Conservation (phyloP, 2,888 invertebrate genomes). For the Apamea monoglypha region DNA sequence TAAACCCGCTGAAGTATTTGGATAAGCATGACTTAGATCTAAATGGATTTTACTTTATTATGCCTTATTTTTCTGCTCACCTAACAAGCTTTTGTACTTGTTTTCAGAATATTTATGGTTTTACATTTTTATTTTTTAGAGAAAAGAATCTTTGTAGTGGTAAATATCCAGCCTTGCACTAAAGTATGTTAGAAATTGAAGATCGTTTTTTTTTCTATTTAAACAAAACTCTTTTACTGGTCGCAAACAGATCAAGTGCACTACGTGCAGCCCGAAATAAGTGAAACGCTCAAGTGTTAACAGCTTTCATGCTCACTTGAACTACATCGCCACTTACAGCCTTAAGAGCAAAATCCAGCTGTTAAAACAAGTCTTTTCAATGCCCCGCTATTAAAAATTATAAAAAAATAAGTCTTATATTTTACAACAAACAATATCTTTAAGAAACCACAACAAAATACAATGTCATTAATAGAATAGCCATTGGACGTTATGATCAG, state of each 20-base stretch:
- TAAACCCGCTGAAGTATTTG: slow-evolving; percentile 49
- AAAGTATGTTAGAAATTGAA: slow-evolving; percentile 23
- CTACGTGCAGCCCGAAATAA: slow-evolving; percentile 31
- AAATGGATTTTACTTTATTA: slow-evolving; percentile 52
- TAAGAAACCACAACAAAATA: slow-evolving; percentile 51
- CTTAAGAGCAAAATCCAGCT: slow-evolving; percentile 46
- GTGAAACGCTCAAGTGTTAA: slow-evolving; percentile 56
- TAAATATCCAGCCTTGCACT: neutral
- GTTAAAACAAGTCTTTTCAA: slow-evolving; percentile 7
- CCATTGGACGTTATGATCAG: slow-evolving; percentile 51
- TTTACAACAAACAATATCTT: slow-evolving; percentile 33
- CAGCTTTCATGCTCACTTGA: slow-evolving; percentile 51
- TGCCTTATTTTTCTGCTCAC: slow-evolving; percentile 32
- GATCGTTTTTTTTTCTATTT: slow-evolving; percentile 37
- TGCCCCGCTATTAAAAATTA: neutral
- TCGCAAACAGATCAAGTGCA: slow-evolving; percentile 46
- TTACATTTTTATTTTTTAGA: neutral
- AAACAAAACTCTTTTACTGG: slow-evolving; percentile 41
- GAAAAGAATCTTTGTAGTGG: neutral
- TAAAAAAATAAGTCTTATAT: slow-evolving; percentile 10
- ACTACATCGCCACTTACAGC: slow-evolving; percentile 32
- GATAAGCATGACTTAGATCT: slow-evolving; percentile 50
- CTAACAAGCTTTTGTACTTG: slow-evolving; percentile 18
- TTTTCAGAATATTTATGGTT: slow-evolving; percentile 1
- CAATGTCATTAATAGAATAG: slow-evolving; percentile 55